Conservation (phyloP, 2,888 invertebrate genomes). For the Nomada ferruginata region DNA sequence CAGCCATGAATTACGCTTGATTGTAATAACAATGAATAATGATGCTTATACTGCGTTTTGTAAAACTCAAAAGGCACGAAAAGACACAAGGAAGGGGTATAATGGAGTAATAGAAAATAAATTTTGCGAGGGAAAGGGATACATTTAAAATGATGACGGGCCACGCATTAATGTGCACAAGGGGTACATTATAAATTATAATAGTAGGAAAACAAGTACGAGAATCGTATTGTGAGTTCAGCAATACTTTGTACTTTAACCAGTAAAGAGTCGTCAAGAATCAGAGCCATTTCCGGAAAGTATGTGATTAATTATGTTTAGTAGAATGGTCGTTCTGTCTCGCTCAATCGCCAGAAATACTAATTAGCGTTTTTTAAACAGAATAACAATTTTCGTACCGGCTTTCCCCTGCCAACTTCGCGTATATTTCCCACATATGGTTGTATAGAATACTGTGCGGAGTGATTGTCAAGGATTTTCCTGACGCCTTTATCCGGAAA, state of each 20-base stretch:
- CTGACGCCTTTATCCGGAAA: constrained; percentile 42
- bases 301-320: constrained; percentile 33
- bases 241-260: background rate
- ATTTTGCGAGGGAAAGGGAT: too few relatives aligned
- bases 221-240: background rate
- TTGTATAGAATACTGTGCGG: constrained; percentile 25
- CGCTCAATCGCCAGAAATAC: constrained; percentile 36
- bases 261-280: background rate
- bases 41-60: too few relatives aligned
- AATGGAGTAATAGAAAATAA: too few relatives aligned
- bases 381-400: constrained; percentile 52
- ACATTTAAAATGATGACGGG: too few relatives aligned
- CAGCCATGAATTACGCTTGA: too few relatives aligned
- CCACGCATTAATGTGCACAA: too few relatives aligned
- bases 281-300: constrained; percentile 19
- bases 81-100: too few relatives aligned
- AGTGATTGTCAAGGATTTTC: constrained; percentile 57
- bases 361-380: constrained; percentile 57
- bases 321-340: constrained; percentile 56
- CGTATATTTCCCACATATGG: constrained; percentile 47
- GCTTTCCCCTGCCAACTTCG: constrained; percentile 43
- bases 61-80: too few relatives aligned
- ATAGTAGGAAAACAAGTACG: too few relatives aligned
- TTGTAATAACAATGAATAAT: too few relatives aligned
- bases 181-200: too few relatives aligned